Evolutionary conservation across 2,797 vertebrate genomes (phyloP), one percentile per base, ranked within the genome.

Genomic region (Catostomus latipinnis): DNA sequence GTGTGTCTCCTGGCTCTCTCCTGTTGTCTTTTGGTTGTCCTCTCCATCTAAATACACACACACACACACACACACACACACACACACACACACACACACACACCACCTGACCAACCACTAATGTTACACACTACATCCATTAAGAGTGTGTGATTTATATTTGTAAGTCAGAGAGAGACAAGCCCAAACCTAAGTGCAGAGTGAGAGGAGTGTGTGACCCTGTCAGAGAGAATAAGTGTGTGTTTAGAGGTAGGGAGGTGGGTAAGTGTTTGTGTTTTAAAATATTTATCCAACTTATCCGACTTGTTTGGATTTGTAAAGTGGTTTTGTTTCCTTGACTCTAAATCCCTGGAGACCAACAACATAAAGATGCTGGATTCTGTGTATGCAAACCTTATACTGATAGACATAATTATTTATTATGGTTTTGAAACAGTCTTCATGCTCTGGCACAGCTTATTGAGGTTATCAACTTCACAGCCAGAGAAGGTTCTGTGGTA

Each of bases 251-350:
- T 72, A 8, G 11, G 9, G 18, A 65, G 7, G 11, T 54, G 34
- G 49, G 52, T 75, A 1, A 58, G 74, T 76, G 45, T 63, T 53
- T 63, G 22, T 63, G 11, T 16, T 71, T 57, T 76, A 76, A 68
- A 6, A 86, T 75, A 71, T 73, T 82, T 73, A 63, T 85, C 56
- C 78, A 18, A 3, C 52, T 46, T 80, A 56, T 78, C 50, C 74
- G 43, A 61, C 34, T 56, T 85, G 76, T 78, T 82, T 78, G 66
- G 72, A 62, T 80, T 70, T 74, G 49, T 54, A 61, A 70, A 74
- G 63, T 73, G 53, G 57, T 74, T 74, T 70, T 68, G 63, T 68
- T 73, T 79, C 75, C 72, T 54, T 76, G 72, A 16, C 54, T 18
- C 6, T 1, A 76, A 76, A 76, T 50, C 8, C 18, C 18, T 49